Evolutionary conservation across 2,797 vertebrate species (phyloP), one percentile per base, ranked within the genome.

Genomic region (Clarias pachynema): DNA sequence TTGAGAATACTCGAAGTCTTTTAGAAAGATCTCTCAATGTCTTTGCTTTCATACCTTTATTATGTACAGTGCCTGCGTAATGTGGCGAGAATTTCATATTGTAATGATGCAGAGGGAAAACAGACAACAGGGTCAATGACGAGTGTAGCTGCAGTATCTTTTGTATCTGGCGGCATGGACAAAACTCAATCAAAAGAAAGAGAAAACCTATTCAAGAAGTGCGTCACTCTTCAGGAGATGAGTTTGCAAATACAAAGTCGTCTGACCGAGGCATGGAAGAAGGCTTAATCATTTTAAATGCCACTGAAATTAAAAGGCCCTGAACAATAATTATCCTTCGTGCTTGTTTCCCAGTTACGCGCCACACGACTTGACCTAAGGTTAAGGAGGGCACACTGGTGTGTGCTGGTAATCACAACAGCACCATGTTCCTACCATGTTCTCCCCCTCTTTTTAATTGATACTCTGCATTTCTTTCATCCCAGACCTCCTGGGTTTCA

Each of bases 301-400:
- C 88, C 91, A 91, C 91, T 92, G 79, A 93, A 93, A 91, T 93
- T 91, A 91, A 92, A 93, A 90, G 86, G 89, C 91, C 87, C 69
- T 81, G 29, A 85, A 88, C 84, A 87, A 87, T 89, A 90, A 86
- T 89, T 88, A 90, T 90, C 85, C 66, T 87, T 82, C 80, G 82
- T 73, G 79, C 84, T 80, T 69, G 68, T 83, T 84, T 75, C 86
- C n/a, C 81, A 82, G 69, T 65, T 69, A 70, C 37, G 40, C 85
- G 80, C 66, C 73, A 63, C 68, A 59, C 70, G 75, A 86, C 85
- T 89, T 88, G 84, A 87, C 84, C 88, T 88, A 79, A 60, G 75
- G 83, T 90, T 74, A 86, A 60, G 69, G 74, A 77, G 85, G 87
- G 78, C 82, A 82, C 53, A 82, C 81, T 62, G 66, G 86, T 86